These are phyloP conservation scores for Perca schrenkii DNA, from an alignment of 2,113 vertebrate genomes.

Conservation along the genomic window DNA sequence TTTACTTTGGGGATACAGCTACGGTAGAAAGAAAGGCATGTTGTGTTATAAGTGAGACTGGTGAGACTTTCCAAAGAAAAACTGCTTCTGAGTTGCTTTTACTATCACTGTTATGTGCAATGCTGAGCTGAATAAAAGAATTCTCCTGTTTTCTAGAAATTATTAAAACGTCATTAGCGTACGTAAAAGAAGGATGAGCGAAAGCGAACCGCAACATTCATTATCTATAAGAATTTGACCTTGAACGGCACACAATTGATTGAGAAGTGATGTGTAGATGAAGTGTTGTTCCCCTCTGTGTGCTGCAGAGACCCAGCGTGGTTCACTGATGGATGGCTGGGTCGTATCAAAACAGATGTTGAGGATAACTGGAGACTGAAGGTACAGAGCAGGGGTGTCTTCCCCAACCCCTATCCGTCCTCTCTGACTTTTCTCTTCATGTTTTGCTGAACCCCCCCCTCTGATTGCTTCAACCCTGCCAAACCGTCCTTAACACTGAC, in stretches of 20 bases:
- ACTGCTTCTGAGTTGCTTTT: not conserved
- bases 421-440: not conserved
- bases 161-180: not conserved
- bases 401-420: not conserved
- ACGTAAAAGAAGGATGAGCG: not conserved
- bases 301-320: slow-evolving; percentile 90
- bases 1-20: too few species aligned
- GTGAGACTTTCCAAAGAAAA: not conserved
- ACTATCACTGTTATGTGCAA: not conserved
- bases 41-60: not conserved
- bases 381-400: slow-evolving; percentile 80
- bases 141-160: not conserved
- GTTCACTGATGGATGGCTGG: slow-evolving; percentile 92
- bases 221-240: not conserved
- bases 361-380: slow-evolving; percentile 97
- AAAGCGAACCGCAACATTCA: not conserved
- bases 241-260: not conserved
- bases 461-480: slow-evolving; percentile 31
- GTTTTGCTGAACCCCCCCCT: not conserved
- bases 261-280: not conserved
- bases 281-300: slow-evolving; percentile 1
- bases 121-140: not conserved
- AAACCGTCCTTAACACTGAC: slow-evolving; percentile 47
- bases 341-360: slow-evolving; percentile 94
- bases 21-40: too few species aligned